These are phyloP conservation scores for Pseudomyrmex sp. DNA, from an alignment of 1,140 invertebrate genomes.

Conservation along the genomic window DNA sequence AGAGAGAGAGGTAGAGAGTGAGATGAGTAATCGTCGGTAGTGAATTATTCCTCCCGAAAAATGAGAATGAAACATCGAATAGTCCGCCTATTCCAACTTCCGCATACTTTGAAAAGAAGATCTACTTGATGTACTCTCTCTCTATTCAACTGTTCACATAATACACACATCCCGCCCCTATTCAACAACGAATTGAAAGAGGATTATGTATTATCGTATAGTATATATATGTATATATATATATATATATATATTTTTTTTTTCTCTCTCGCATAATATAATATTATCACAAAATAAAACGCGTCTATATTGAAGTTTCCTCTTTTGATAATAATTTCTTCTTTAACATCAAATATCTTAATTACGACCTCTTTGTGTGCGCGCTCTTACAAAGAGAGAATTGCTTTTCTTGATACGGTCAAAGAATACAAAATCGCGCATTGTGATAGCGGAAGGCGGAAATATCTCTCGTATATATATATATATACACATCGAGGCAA, in stretches of 20 bases:
- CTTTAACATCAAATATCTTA: too few species aligned
- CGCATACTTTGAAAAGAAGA: neutral
- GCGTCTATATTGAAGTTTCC: too few species aligned
- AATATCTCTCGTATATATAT: too few species aligned
- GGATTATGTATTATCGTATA: neutral
- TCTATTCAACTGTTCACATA: constrained; percentile 8
- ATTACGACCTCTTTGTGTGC: too few species aligned
- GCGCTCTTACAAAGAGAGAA: too few species aligned
- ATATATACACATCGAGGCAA: too few species aligned
- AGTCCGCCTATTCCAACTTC: constrained; percentile 15
- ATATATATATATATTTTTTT: neutral
- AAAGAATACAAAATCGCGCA: neutral
- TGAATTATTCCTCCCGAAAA: constrained; percentile 38
- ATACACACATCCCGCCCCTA: neutral
- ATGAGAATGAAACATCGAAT: constrained; percentile 29
- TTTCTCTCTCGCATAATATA: neutral
- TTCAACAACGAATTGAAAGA: neutral
- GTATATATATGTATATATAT: neutral
- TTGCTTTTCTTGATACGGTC: neutral
- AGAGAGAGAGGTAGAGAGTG: constrained; percentile 35
- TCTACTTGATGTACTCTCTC: neutral
- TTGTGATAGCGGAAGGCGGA: neutral
- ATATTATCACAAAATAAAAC: neutral
- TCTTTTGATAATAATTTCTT: too few species aligned
- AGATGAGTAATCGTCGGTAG: constrained; percentile 26